Evolutionary conservation across 2,797 vertebrate genomes (phyloP), one percentile per base, ranked within the genome.

Genomic region (Sarcophilus harrisii): DNA sequence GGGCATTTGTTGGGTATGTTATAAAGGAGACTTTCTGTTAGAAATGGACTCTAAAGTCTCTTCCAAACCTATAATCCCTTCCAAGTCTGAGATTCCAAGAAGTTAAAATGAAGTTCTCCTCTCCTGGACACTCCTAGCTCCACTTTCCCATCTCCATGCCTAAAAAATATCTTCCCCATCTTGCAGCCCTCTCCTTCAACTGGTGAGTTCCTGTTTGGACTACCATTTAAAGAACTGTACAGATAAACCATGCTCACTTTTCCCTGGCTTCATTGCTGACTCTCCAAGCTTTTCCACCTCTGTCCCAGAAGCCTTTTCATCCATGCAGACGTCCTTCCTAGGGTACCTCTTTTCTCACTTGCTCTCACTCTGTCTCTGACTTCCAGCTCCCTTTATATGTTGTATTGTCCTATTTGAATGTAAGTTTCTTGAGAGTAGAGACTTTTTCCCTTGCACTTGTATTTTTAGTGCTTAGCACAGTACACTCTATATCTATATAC

Each of bases 401-500:
- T 45, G 2, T 21, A 27, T 45, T 81, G 3, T 45, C 8, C 9
- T 24, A 24, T 45, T 73, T 81, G 73, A 81, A 45, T 81, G 12
- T 73, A 81, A 81, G 38, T 4, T 81, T 16, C 8, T 45, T 81
- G 38, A 45, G 38, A n/a, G 29, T 45, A 81, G 73, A 81, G 73
- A 81, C 2, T 10, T 45, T 45, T 27, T 10, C 66, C 66, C 0
- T 73, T 73, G 66, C 38, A 18, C 16, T 38, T 73, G 32, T 73
- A 38, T 81, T 81, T 29, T 8, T 81, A 45, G 38, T 81, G 38
- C 38, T 45, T 24, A 81, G 73, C 38, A 81, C 21, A 81, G 3
- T 81, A 81, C 4, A 81, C 24, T 38, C 1, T 45, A 45, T 96
- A 95, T 95, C 92, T 29, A 32, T 57, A 89, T 94, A 92, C 92